phyloP scores from a whole-genome alignment of 2,888 invertebrate genomes.

The Eupithecia tripunctaria region DNA sequence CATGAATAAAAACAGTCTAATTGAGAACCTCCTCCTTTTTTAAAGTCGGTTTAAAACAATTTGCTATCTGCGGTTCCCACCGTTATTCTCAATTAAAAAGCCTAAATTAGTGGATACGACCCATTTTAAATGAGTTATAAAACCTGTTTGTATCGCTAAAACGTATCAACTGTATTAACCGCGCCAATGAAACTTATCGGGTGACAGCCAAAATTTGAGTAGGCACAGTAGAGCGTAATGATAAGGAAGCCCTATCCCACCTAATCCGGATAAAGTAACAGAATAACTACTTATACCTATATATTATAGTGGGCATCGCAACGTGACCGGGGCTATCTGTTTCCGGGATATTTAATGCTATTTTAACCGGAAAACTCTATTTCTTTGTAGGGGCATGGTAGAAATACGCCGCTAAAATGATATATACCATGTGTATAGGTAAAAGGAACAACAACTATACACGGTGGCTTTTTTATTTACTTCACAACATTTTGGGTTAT shows the following conservation, averaged over 20 bases:
- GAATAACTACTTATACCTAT: not conserved
- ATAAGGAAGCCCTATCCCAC: conserved; percentile 66
- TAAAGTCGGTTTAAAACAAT: no score
- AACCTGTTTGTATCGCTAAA: not conserved
- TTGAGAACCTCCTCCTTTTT: no score
- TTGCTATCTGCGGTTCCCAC: not conserved
- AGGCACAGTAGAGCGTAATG: conserved; percentile 59
- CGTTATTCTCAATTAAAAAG: not conserved
- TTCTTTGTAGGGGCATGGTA: no score
- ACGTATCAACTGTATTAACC: conserved; percentile 3
- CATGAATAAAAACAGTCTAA: no score
- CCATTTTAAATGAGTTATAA: not conserved
- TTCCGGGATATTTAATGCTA: not conserved
- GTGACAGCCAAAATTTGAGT: conserved; percentile 7
- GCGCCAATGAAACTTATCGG: conserved; percentile 3
- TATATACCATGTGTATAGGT: no score
- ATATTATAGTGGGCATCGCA: conserved; percentile 21
- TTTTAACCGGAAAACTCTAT: not conserved
- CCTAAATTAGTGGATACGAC: not conserved
- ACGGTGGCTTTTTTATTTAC: no score
- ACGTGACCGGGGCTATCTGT: conserved; percentile 30
- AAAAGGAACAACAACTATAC: no score
- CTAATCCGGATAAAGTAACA: conserved; percentile 59
- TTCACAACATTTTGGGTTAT: no score
- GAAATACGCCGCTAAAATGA: no score